Percentiles rank a stretch among this genome's conserved stretches.
These are phyloP conservation scores for Netelia inedita DNA, from an alignment of 2,888 invertebrate genomes.

Conservation along the genomic window DNA sequence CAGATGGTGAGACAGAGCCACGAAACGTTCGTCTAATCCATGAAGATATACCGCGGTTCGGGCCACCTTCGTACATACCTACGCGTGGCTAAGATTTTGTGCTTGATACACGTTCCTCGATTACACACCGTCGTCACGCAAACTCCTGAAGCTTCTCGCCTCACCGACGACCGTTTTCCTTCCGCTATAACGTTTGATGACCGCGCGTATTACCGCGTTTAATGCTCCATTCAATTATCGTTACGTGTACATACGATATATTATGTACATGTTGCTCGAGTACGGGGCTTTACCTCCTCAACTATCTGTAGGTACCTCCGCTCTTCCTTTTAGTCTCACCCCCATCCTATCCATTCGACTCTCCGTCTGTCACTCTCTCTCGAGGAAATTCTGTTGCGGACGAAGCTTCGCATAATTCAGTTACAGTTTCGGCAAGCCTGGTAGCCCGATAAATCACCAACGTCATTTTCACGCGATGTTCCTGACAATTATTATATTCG, in stretches of 20 bases:
- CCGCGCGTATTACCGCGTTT: constrained; percentile 41
- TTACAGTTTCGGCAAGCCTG: neutral
- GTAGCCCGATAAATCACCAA: neutral
- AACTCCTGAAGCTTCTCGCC: neutral
- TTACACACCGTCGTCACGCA: constrained; percentile 17
- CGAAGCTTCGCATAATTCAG: constrained; percentile 39
- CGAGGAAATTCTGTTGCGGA: constrained; percentile 15
- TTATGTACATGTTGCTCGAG: constrained; percentile 1
- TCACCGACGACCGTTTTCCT: constrained; percentile 19
- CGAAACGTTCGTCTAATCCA: constrained; percentile 42
- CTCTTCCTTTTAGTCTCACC: neutral
- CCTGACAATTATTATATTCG: neutral
- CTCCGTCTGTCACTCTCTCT: neutral
- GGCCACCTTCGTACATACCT: constrained; percentile 20
- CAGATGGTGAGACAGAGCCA: neutral
- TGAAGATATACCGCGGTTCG: constrained; percentile 17
- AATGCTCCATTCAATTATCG: constrained; percentile 52
- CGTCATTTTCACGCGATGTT: neutral
- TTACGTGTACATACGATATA: neutral
- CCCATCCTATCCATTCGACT: neutral
- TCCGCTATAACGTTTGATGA: constrained; percentile 45
- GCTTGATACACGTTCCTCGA: constrained; percentile 41
- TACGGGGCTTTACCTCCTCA: constrained; percentile 17
- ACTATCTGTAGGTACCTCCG: neutral
- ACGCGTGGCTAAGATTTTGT: constrained; percentile 18